Evolutionary conservation across 2,113 vertebrate genomes (phyloP).

Genomic region (Callorhinus ursinus): DNA sequence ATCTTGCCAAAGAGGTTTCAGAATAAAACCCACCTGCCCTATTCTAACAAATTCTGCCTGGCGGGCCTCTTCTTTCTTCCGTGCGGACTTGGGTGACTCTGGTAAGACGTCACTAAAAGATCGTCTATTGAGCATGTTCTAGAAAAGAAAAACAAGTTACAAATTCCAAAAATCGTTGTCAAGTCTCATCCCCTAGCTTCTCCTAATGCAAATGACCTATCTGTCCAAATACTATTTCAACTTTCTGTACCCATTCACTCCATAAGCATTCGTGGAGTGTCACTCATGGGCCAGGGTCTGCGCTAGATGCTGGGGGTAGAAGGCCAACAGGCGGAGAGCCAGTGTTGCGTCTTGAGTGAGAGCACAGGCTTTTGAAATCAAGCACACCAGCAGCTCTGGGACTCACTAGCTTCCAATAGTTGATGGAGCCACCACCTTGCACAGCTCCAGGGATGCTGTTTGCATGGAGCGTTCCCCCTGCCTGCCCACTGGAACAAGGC

Average conservation of each 20-base stretch:
- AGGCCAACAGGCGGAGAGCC: neutral
- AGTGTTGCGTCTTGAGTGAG: neutral
- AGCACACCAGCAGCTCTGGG: neutral
- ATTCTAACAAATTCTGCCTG: conserved; percentile 98
- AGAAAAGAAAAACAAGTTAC: conserved; percentile 72
- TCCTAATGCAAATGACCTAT: neutral
- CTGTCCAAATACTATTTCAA: neutral
- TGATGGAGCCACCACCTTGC: fast-evolving
- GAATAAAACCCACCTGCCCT: conserved; percentile 91
- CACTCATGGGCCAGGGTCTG: no score
- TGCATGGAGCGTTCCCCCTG: neutral
- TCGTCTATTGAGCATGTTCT: conserved; percentile 99
- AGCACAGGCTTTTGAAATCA: neutral
- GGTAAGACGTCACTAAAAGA: conserved; percentile 98
- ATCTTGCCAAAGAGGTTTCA: neutral
- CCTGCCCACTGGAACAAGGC: fast-evolving
- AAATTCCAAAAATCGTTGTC: neutral
- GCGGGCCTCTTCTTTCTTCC: conserved; percentile 98
- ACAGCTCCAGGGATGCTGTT: neutral
- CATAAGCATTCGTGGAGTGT: neutral
- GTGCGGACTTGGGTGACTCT: conserved; percentile 96
- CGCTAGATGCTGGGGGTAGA: neutral
- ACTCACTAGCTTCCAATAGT: neutral
- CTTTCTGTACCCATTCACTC: neutral
- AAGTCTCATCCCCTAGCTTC: neutral